Evolutionary conservation across 2,888 invertebrate species (phyloP).

Genomic region (Meghimatium bilineatum): DNA sequence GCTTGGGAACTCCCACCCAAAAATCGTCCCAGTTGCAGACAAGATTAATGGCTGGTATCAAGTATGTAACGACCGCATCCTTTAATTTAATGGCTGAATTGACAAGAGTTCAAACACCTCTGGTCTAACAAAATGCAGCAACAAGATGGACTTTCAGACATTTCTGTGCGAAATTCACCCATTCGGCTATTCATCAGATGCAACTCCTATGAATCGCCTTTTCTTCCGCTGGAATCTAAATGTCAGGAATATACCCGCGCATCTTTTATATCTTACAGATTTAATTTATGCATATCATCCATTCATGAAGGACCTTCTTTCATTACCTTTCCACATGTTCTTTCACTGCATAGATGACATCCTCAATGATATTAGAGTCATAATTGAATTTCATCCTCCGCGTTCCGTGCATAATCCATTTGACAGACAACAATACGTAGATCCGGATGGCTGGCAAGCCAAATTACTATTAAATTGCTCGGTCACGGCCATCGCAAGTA

Average conservation of each 20-base stretch:
- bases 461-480: conserved; percentile 48
- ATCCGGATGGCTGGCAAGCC: conserved; percentile 29
- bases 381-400: conserved; percentile 35
- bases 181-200: conserved; percentile 7
- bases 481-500: conserved; percentile 27
- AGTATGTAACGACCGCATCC: background rate
- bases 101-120: background rate
- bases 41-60: background rate
- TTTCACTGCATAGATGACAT: background rate
- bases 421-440: conserved; percentile 31
- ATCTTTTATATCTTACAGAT: conserved; percentile 14
- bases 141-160: background rate
- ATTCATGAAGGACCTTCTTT: conserved; percentile 1
- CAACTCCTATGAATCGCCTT: conserved; percentile 1
- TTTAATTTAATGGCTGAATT: background rate
- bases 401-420: conserved; percentile 28
- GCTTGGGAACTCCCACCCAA: too few species aligned
- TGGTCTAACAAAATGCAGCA: background rate
- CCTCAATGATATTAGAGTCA: conserved; percentile 16
- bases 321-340: conserved; percentile 18
- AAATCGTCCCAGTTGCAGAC: too few species aligned
- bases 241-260: background rate
- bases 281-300: conserved; percentile 34
- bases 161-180: background rate
- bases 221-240: background rate